Conservation (phyloP, 2,888 invertebrate species). For the Helleia helle region DNA sequence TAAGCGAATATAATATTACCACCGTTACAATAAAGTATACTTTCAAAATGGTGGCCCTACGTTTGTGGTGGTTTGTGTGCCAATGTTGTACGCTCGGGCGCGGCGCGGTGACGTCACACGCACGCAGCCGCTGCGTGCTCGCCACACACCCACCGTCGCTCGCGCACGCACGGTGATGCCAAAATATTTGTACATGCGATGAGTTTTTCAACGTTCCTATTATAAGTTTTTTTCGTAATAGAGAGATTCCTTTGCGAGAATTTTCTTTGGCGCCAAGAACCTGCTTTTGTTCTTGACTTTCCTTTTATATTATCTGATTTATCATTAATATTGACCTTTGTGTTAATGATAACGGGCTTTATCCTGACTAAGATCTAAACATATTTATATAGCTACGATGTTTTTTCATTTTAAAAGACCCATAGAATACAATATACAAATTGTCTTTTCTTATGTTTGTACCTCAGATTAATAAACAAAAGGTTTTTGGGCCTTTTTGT, state of each 20-base stretch:
- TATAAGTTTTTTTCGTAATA: background rate
- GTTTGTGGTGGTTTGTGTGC: constrained; percentile 20
- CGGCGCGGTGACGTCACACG: constrained; percentile 33
- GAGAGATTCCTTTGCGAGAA: background rate
- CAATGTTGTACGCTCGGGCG: constrained; percentile 30
- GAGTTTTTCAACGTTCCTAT: background rate
- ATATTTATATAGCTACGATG: too few species aligned
- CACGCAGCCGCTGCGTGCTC: constrained; percentile 33
- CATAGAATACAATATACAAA: too few species aligned
- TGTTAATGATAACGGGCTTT: too few species aligned
- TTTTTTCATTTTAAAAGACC: too few species aligned
- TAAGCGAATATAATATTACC: background rate
- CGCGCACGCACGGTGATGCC: constrained; percentile 14
- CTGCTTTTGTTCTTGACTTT: too few species aligned
- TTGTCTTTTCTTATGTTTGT: too few species aligned
- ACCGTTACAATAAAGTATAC: background rate
- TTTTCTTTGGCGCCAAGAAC: background rate
- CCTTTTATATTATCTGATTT: too few species aligned
- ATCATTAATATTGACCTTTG: too few species aligned
- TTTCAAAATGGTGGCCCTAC: constrained; percentile 5
- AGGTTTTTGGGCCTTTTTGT: too few species aligned
- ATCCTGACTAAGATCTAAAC: too few species aligned
- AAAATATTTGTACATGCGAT: constrained; percentile 8
- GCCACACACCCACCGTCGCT: constrained; percentile 23
- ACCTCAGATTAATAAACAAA: too few species aligned